A percentile compares a stretch with the other conserved stretches of the same genome.
Conservation (phyloP, 2,888 invertebrate genomes). For the Thecocarcelia acutangulata region DNA sequence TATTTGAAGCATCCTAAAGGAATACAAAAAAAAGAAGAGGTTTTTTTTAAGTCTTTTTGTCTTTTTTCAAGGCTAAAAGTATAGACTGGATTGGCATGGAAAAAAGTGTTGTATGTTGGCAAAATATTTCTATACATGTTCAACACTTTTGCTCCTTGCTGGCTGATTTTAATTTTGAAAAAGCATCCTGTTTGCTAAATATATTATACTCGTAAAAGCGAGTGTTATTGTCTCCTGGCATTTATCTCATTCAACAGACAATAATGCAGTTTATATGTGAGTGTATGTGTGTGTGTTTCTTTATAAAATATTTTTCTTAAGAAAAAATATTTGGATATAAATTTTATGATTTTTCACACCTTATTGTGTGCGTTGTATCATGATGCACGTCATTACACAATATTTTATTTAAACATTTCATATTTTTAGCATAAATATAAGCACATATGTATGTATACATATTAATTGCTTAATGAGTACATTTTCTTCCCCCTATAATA, state of each 20-base stretch:
- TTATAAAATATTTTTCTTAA: slow-evolving; percentile 57
- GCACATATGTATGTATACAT: no score
- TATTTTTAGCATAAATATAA: slow-evolving; percentile 44
- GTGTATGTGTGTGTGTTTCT: not conserved
- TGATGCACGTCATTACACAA: slow-evolving; percentile 61
- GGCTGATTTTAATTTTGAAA: not conserved
- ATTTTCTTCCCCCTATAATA: slow-evolving; percentile 26
- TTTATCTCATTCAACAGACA: slow-evolving; percentile 5
- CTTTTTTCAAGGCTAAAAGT: no score
- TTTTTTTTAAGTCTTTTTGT: not conserved
- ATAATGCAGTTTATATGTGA: slow-evolving; percentile 38
- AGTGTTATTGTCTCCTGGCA: slow-evolving; percentile 4
- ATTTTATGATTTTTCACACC: slow-evolving; percentile 79
- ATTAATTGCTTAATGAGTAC: slow-evolving; percentile 4
- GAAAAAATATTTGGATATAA: slow-evolving; percentile 76
- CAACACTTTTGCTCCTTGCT: slow-evolving; percentile 28
- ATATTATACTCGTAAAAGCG: no score
- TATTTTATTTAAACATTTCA: slow-evolving; percentile 65
- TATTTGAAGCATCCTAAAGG: slow-evolving; percentile 51
- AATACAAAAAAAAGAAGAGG: slow-evolving; percentile 30
- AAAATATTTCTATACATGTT: slow-evolving; percentile 73
- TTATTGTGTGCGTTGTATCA: slow-evolving; percentile 65
- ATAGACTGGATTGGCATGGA: no score
- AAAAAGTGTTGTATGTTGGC: slow-evolving; percentile 78
- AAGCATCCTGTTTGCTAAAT: slow-evolving; percentile 51